phyloP scores from a whole-genome alignment of 2,888 invertebrate species.

The Ormyrus nitidulus region DNA sequence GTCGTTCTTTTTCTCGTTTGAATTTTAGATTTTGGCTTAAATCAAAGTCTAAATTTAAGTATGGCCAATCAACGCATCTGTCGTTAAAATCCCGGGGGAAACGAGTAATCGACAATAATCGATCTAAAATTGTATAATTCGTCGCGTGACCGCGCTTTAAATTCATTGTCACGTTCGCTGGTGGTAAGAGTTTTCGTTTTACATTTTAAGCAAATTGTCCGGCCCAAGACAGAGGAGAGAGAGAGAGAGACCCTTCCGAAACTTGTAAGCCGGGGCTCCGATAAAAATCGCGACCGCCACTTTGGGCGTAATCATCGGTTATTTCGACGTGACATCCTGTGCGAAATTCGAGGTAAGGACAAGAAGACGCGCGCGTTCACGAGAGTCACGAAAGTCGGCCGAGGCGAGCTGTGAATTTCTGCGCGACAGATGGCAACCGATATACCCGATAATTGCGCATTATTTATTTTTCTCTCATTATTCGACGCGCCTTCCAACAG shows the following conservation, averaged over 20 bases:
- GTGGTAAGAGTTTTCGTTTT: not conserved
- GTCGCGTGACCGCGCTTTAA: conserved; percentile 28
- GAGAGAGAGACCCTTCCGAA: conserved; percentile 15
- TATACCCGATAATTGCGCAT: conserved; percentile 41
- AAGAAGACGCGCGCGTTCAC: conserved; percentile 5
- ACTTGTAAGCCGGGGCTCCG: conserved; percentile 32
- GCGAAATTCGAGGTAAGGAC: conserved; percentile 24
- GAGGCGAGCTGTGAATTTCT: conserved; percentile 49
- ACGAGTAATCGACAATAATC: no score
- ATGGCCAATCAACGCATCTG: no score
- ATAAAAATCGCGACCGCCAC: conserved; percentile 51
- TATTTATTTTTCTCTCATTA: conserved; percentile 8
- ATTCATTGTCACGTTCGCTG: conserved; percentile 26
- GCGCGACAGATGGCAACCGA: conserved; percentile 50
- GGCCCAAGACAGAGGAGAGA: not conserved
- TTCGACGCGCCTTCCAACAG: conserved; percentile 5
- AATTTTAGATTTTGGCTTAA: no score
- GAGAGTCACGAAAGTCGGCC: conserved; percentile 48
- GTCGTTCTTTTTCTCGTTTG: no score
- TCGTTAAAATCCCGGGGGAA: no score
- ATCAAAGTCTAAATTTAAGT: no score
- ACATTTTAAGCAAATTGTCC: conserved; percentile 18
- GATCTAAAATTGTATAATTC: not conserved
- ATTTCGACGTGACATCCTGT: conserved; percentile 52
- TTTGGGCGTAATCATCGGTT: conserved; percentile 52